Base-by-base conservation (phyloP, 2,797 vertebrate genomes). In the Thaleichthys pacificus region DNA sequence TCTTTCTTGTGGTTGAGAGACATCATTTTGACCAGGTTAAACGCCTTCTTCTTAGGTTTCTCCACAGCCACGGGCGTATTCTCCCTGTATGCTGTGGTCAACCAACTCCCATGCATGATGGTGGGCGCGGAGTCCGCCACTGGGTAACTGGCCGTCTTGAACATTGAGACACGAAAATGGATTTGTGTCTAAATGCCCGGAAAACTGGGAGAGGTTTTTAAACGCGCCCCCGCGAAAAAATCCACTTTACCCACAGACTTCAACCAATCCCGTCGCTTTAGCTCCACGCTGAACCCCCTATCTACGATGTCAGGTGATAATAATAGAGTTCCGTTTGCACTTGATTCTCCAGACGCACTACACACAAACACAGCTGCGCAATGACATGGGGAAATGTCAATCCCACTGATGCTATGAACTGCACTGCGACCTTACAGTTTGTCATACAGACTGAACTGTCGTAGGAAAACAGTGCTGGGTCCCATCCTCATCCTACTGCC, bases 21-120 rank as follows among this genome's bases (percentile, higher is more conserved):
- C 92, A 97, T 97, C 87, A 98, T 96, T 83, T 93, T 95, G 83
- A 95, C 95, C 88, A 98, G 90, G 82, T 93, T 96, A 91, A 97
- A 97, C 80, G 95, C 89, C 89, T 95, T 97, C 88, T 94, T 97
- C 91, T 90, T 93, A 42, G 95, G 91, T 77, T 95, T 96, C 89
- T 93, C 92, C 81, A 88, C 87, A 57, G 89, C 91, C 78, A 90
- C 94, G 82, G 95, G 90, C 82, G 80, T 88, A 91, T 86, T 89
- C 82, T 91, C 89, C 82, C 91, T 76, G 91, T 91, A 93, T 71
- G 90, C 94, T 35, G 89, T 77, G 71, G 89, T 66, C 68, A 95
- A 85, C 90, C 94, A 94, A 26, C 94, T 87, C 79, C 94, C 92
- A 84, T 80, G 88, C 87, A 90, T 89, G 83, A 91, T 75, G 86